Conservation (phyloP, 2,113 vertebrate species). For the Anser brachyrhynchus region DNA sequence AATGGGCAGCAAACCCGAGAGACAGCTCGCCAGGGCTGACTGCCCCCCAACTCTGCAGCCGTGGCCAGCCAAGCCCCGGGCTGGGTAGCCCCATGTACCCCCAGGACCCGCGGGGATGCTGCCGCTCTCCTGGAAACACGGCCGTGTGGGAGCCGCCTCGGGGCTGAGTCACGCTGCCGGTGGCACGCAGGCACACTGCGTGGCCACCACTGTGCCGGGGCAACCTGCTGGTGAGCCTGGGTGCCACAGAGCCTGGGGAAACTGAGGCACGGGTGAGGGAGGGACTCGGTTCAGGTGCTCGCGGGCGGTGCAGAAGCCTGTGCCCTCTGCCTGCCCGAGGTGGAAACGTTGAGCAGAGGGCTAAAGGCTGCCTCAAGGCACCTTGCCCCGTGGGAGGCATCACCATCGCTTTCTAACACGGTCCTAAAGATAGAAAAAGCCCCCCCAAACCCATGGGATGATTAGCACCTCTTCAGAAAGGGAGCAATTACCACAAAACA, state of each 20-base stretch:
- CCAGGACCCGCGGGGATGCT: neutral
- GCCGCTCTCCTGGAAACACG: slow-evolving; percentile 21
- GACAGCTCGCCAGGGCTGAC: neutral
- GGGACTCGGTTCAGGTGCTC: neutral
- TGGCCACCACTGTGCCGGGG: neutral
- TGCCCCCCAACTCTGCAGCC: neutral
- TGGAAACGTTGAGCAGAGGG: neutral
- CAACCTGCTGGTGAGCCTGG: neutral
- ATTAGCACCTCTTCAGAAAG: slow-evolving; percentile 48
- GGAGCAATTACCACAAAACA: slow-evolving; percentile 58
- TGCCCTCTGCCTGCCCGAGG: neutral
- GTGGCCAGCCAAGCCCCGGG: neutral
- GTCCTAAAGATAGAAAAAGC: neutral
- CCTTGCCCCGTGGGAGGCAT: fast-evolving
- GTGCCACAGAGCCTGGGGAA: neutral
- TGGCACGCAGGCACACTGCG: neutral
- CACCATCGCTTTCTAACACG: neutral
- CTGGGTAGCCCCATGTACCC: neutral
- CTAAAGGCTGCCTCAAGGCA: neutral
- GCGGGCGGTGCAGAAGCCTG: neutral
- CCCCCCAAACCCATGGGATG: neutral
- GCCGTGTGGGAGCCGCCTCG: neutral
- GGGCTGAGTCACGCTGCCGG: slow-evolving; percentile 17
- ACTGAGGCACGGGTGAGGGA: neutral
- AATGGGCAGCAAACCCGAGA: neutral